Base-by-base conservation (phyloP, 2,113 vertebrate genomes). In the Epinephelus cyanopodus region DNA sequence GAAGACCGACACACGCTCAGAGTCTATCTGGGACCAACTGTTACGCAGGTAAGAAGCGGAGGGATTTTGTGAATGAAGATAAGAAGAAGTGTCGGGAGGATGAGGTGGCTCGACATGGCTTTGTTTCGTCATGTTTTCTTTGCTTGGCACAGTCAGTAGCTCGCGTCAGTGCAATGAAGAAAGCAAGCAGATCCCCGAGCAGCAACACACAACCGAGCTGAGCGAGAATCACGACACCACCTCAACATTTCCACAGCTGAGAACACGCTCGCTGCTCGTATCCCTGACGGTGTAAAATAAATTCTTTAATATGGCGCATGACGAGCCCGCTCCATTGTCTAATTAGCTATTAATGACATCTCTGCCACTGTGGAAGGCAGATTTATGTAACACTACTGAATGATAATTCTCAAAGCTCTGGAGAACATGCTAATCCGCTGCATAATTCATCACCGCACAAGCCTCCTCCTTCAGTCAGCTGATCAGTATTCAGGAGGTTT, bases 331-430 rank as follows among this genome's bases (percentile, higher is more conserved):
- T 82, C 69, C 63, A 23, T 76, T 57, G 74, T 79, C 64, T 90
- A 81, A 93, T 93, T 86, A 85, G 84, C 58, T 84, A 89, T 87
- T 83, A 90, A 92, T 90, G 85, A 88, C 77, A 74, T 77, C 39
- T 74, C 69, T 79, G 82, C 77, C 79, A 68, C 62, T 60, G 75
- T 42, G 80, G 67, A 84, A 64, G 58, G 75, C 76, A 87, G 74
- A 60, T 86, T 79, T 80, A 64, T 87, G 80, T 79, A 66, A 82
- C 73, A 82, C 83, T 79, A 76, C 85, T 58, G 70, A 84, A 79
- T 81, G 77, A 78, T 87, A 39, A 90, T 91, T 89, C 58, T 56
- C 75, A 84, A 71, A 81, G 65, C 85, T 88, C 80, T 58, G 67
- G 75, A 93, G 89, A 84, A 84, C 78, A 45, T 42, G 81, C 60